phyloP scores from a whole-genome alignment of 2,113 vertebrate species.

The Phrynosoma platyrhinos region DNA sequence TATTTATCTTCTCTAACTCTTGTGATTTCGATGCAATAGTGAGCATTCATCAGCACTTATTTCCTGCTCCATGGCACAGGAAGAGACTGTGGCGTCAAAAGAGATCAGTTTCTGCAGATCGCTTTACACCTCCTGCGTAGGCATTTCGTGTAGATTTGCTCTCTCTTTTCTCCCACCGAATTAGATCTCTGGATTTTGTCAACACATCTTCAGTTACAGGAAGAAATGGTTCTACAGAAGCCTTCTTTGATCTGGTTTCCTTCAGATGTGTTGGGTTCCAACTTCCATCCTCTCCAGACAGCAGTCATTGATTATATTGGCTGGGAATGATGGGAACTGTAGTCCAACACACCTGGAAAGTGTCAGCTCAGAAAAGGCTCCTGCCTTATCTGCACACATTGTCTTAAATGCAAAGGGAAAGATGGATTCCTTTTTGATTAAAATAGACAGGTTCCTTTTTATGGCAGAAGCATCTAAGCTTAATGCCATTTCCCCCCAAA shows the following conservation, averaged over 20 bases:
- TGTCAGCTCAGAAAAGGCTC: not conserved
- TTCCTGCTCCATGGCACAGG: slow-evolving; percentile 14
- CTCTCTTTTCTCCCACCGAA: not conserved
- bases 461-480: too few relatives aligned
- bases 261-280: not conserved
- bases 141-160: not conserved
- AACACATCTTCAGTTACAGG: not conserved
- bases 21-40: not conserved
- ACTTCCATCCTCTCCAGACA: too few relatives aligned
- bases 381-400: not conserved
- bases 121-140: not conserved
- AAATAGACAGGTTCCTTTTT: not conserved
- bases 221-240: slow-evolving; percentile 15
- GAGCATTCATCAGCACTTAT: not conserved
- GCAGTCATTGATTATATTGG: too few relatives aligned
- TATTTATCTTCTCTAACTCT: slow-evolving; percentile 18
- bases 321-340: not conserved
- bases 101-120: not conserved
- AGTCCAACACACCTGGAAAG: not conserved
- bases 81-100: not conserved
- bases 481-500: not conserved
- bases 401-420: not conserved
- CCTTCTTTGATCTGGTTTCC: not conserved
- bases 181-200: not conserved
- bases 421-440: not conserved